Base-by-base conservation (phyloP, 2,888 invertebrate genomes). In the Theodoxus fluviatilis region DNA sequence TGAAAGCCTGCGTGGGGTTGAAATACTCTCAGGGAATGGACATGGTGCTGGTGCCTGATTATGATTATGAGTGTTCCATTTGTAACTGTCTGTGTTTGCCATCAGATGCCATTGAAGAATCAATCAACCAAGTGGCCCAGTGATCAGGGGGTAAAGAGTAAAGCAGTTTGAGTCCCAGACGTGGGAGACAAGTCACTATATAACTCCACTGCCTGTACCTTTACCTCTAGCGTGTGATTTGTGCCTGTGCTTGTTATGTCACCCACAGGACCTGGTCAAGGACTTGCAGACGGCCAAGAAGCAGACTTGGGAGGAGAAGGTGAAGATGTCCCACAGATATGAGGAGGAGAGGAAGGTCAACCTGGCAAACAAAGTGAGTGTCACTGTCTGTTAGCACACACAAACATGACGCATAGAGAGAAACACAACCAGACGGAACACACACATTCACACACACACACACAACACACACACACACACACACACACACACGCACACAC, bases 301-400 rank as follows among this genome's bases (percentile, higher is more conserved):
- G 69, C 81, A 82, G 71, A 84, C 83, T 0, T 84, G 84, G 84
- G 80, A 80, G n/a, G 85, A 84, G 77, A 81, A 81, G 71, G 81
- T 82, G 73, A 76, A 74, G 55, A 64, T 79, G 69, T 84, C 84
- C 3, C 65, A 74, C 0, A 78, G 76, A 70, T 80, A 73, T 74
- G 81, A 83, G 67, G 81, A 83, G 64, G 84, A 84, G 61, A 74
- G 85, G 64, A 83, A 84, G 70, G 76, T 78, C 15, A 84, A 83
- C 65, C 75, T 84, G 18, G 83, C 84, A 12, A 85, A 84, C 70
- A 83, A 81, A 79, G 84, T 79, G 69, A 9, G 37, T 3, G 4
- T 18, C 40, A 22, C 12, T 7, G 22, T 43, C 15, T 43, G 43
- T 43, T 12, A 43, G 12, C 9, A 12, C 15, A 43, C 9, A 43